Base-by-base conservation (phyloP, 2,888 invertebrate species). In the Ptychoptera albimana region DNA sequence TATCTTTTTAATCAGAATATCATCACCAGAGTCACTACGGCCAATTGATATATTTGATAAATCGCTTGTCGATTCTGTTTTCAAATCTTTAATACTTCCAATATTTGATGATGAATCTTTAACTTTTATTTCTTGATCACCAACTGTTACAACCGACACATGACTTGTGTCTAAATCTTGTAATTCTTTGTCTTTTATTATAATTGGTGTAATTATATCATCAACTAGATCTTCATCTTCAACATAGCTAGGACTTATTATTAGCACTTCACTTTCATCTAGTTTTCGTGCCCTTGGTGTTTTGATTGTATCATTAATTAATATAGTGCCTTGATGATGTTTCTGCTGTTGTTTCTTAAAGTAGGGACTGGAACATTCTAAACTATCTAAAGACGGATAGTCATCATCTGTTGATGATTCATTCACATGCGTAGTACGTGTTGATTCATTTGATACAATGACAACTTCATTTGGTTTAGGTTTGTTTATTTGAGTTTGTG, bases 131-230 rank as follows among this genome's bases (percentile, higher is more conserved):
- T 42, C 34, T 55, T 82, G 82, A 55, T 82, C 80, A 42, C 88
- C 89, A 12, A 91, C 88, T 29, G 86, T 86, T 48, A 91, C 88
- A 46, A 91, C 89, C 0, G 89, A 89, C 45, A 91, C 88, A 66
- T 91, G 89, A 58, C 87, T 88, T 50, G 84, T 87, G 63, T 89
- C 88, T 61, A 76, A 54, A 42, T 58, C 55, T 42, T 58, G 60
- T 15, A 57, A 53, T 9, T 37, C 37, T 23, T 23, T n/a, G 8
- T 34, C 34, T 5, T n/a, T 34, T 34, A 6, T 10, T 6, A n/a
- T n/a, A n/a, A n/a, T 34, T n/a, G 11, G 34, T 12, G n/a, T 36
- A 12, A 36, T 36, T 10, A 12, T 2, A 10, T 23, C 15, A 37
- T 37, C 16, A 11, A 14, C 8, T 11, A 13, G 10, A 34, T 56